Base-by-base conservation (phyloP, 2,113 vertebrate genomes). In the Brachyistius frenatus region DNA sequence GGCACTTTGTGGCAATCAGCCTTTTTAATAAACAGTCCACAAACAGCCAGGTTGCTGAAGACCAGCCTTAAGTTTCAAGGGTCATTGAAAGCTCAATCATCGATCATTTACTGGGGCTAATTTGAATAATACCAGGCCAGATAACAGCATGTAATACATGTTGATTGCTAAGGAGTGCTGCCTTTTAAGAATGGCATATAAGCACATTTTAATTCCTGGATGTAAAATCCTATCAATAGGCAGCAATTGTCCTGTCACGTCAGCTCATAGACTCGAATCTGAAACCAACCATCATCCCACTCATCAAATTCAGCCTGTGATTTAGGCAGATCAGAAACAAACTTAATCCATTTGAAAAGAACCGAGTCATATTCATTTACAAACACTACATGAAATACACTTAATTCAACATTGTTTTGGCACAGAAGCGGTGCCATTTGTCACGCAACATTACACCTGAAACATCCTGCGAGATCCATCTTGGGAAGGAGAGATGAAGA, bases 221-320 rank as follows among this genome's bases (percentile, higher is more conserved):
- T 55, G 30, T 57, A 55, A 70, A 82, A 44, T 49, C 49, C 23
- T 14, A 4, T 61, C 72, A 79, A 69, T 73, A 7, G 32, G 30
- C 52, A 71, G 47, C 11, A 79, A 73, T 37, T 36, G 50, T 61
- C 23, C 52, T 35, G 65, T 41, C 33, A 60, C 47, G 70, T 57
- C 39, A 80, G 46, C 52, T 65, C 37, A 52, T 3, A 8, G 49
- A 39, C 56, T 70, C 53, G n/a, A 69, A 58, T 79, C 32, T 69
- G 46, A 76, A 76, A 71, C 68, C 86, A 81, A 70, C 14, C 44
- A 35, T 36, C 47, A 85, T 80, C 78, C 66, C 1, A 8, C 16
- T 71, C 83, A 88, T 86, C 60, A 80, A 64, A 89, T 83, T 55
- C 54, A 52, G 56, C 8, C 4, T 56, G 71, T 61, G 71, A 74